Percentiles rank a stretch among this genome's conserved stretches.
phyloP scores from a whole-genome alignment of 2,888 invertebrate genomes.

The Syritta pipiens region DNA sequence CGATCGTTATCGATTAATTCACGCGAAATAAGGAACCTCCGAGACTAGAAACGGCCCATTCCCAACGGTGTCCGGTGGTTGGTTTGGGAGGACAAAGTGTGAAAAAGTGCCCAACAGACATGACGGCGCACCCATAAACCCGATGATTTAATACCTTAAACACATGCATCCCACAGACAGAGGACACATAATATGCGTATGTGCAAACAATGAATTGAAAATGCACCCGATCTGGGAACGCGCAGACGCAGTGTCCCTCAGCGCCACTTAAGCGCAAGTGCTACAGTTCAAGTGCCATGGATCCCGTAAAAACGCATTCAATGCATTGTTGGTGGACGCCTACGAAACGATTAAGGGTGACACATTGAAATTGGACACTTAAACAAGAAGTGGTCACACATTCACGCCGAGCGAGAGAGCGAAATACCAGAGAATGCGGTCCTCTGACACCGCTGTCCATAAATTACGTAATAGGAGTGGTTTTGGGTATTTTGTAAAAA shows the following conservation, averaged over 20 bases:
- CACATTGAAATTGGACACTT: conserved; percentile 66
- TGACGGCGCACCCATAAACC: conserved; percentile 75
- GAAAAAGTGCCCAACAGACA: conserved; percentile 76
- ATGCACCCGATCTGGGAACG: conserved; percentile 50
- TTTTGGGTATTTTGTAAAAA: conserved; percentile 68
- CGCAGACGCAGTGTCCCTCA: conserved; percentile 57
- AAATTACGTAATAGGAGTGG: conserved; percentile 70
- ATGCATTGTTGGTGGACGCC: conserved; percentile 62
- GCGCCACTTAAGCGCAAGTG: conserved; percentile 70
- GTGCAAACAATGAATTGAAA: conserved; percentile 42
- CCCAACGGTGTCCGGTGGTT: conserved; percentile 46
- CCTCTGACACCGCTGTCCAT: conserved; percentile 24
- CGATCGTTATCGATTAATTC: conserved; percentile 10
- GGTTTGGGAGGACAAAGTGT: conserved; percentile 74
- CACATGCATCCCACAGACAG: conserved; percentile 77
- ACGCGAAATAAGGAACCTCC: conserved; percentile 16
- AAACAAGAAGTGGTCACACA: conserved; percentile 68
- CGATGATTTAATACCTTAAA: conserved; percentile 79
- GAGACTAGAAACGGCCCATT: conserved; percentile 21
- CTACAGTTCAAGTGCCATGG: conserved; percentile 52
- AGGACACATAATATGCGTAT: conserved; percentile 43
- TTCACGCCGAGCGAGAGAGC: conserved; percentile 19
- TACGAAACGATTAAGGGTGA: conserved; percentile 63
- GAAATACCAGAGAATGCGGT: conserved; percentile 24
- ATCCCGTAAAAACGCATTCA: conserved; percentile 24